Percentiles rank a stretch among this genome's conserved stretches.
Conservation (phyloP, 2,888 invertebrate species). For the Apodemia mormo region DNA sequence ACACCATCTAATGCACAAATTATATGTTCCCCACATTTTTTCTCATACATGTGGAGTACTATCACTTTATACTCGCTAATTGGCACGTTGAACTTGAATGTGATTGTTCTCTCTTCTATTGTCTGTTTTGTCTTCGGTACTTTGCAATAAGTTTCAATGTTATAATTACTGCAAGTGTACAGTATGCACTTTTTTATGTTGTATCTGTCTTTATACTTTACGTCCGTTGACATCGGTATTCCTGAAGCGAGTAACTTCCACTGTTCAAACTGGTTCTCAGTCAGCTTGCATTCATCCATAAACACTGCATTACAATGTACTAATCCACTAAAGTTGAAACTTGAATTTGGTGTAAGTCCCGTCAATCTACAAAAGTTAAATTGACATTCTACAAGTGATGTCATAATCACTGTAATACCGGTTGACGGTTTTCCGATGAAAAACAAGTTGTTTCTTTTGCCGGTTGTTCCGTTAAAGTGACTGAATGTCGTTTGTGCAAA, state of each 20-base stretch:
- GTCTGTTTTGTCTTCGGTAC: not conserved
- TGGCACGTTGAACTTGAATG: not conserved
- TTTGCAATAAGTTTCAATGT: too few relatives aligned
- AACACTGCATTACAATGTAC: conserved; percentile 43
- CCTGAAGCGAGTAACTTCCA: conserved; percentile 44
- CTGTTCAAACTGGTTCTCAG: conserved; percentile 48
- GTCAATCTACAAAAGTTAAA: conserved; percentile 41
- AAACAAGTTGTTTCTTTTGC: conserved; percentile 36
- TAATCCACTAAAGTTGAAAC: conserved; percentile 40
- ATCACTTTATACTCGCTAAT: not conserved
- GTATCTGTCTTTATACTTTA: conserved; percentile 30
- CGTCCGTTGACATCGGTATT: conserved; percentile 39
- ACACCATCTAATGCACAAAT: not conserved
- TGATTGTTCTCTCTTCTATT: not conserved
- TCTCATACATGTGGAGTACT: not conserved
- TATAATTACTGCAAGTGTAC: too few relatives aligned
- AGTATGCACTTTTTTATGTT: not conserved
- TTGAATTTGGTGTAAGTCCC: conserved; percentile 35
- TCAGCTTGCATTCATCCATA: conserved; percentile 47
- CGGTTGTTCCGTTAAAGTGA: conserved; percentile 27
- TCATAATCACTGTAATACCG: conserved; percentile 43
- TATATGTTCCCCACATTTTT: not conserved
- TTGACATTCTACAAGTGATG: conserved; percentile 36
- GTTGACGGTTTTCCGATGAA: conserved; percentile 36
- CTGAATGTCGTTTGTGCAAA: conserved; percentile 22